Evolutionary conservation across 2,797 vertebrate genomes (phyloP), one percentile per base, ranked within the genome.

Genomic region (Nothura maculosa): DNA sequence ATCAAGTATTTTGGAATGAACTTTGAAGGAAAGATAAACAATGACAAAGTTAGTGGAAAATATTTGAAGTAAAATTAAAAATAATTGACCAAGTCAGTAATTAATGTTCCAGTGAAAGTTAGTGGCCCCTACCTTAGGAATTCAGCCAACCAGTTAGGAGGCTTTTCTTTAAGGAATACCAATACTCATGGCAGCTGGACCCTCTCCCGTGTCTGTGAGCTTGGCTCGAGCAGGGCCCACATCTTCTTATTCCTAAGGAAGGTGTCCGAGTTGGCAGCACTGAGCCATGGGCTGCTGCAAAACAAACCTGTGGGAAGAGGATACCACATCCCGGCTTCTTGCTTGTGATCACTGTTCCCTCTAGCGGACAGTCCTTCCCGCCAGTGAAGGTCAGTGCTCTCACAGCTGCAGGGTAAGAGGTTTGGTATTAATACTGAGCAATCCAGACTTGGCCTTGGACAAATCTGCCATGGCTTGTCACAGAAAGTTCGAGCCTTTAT

Each of bases 331-430:
- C n/a, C 48, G 67, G 32, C 75, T 78, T 30, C 69, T 72, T 0
- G 0, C 47, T 22, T 3, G 8, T 19, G 55, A 58, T 21, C 42
- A 30, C 32, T 0, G 0, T 30, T 50, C 27, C 62, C 36, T 73
- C 34, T 13, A 55, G 43, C 43, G 62, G 55, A 18, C 48, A 73
- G 45, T 25, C 19, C 32, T 2, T 5, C 5, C 28, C 14, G 50
- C 67, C 54, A 28, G 60, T 0, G 2, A 38, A 61, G 27, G 22
- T 60, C 47, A 77, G 12, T 3, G 15, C 7, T 62, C 57, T 16
- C 1, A 0, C 38, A 83, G 57, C 13, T 50, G 47, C 20, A n/a
- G 28, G 7, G 27, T 48, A 38, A 76, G 34, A n/a, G 48, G 6
- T 15, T 24, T 40, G 32, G 47, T n/a, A 64, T 42, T 52, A 54